Conservation (phyloP, 2,888 invertebrate species). For the Argyresthia albistria region DNA sequence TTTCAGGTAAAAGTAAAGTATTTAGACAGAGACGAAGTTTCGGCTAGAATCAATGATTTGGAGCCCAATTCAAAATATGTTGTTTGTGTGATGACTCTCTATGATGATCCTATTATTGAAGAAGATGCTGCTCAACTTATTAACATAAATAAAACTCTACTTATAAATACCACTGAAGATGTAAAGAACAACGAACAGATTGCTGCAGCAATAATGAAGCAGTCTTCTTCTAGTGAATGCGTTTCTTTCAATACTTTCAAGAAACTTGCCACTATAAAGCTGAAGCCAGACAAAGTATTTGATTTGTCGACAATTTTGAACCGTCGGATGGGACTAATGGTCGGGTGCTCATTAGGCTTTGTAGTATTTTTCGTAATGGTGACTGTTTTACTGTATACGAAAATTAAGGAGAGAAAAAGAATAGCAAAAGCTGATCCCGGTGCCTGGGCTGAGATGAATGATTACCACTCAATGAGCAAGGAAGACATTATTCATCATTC, state of each 20-base stretch:
- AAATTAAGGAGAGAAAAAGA: constrained; percentile 59
- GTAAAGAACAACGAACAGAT: constrained; percentile 42
- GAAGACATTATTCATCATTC: constrained; percentile 58
- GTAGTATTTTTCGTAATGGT: constrained; percentile 64
- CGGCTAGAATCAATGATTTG: constrained; percentile 42
- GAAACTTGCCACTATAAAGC: constrained; percentile 33
- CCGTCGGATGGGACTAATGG: constrained; percentile 58
- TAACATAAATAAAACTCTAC: constrained; percentile 30
- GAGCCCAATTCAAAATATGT: constrained; percentile 47
- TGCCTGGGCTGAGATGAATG: constrained; percentile 61
- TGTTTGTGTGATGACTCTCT: constrained; percentile 47
- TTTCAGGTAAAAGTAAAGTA: constrained; percentile 55
- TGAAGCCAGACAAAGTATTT: constrained; percentile 38
- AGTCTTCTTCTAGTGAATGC: constrained; percentile 60
- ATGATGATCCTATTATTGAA: constrained; percentile 39
- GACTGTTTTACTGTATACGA: constrained; percentile 53
- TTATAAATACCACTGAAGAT: constrained; percentile 30
- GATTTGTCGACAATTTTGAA: constrained; percentile 44
- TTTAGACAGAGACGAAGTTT: constrained; percentile 47
- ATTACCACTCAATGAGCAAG: constrained; percentile 62
- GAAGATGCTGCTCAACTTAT: constrained; percentile 23
- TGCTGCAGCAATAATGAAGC: constrained; percentile 43
- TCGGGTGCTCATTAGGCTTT: constrained; percentile 57
- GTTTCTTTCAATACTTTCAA: constrained; percentile 52
- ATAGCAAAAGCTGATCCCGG: constrained; percentile 57